Percentiles rank a stretch among this genome's conserved stretches.
These are phyloP conservation scores for Pollenia labialis DNA, from an alignment of 2,888 invertebrate genomes.

Conservation along the genomic window DNA sequence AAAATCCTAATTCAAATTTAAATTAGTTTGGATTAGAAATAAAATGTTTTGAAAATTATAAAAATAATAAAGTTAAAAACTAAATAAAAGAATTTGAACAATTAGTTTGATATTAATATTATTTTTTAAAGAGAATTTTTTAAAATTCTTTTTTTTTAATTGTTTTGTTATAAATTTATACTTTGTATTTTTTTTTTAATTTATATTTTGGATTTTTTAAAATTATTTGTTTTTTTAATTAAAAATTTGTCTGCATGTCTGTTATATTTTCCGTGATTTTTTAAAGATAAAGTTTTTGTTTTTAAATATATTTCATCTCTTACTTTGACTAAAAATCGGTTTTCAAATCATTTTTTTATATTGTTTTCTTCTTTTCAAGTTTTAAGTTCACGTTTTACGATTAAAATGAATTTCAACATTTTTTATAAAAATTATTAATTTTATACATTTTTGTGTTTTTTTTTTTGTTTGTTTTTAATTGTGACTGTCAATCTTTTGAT, in stretches of 20 bases:
- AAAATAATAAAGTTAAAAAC: neutral
- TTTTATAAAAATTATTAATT: too few species aligned
- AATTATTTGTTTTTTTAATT: neutral
- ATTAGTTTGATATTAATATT: slow-evolving; percentile 6
- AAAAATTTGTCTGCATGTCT: neutral
- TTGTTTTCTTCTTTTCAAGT: too few species aligned
- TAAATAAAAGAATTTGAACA: slow-evolving; percentile 31
- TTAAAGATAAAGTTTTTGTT: neutral
- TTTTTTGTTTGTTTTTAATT: too few species aligned
- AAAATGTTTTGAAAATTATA: neutral
- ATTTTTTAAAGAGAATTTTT: neutral
- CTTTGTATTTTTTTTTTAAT: slow-evolving; percentile 4
- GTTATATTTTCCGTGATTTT: neutral
- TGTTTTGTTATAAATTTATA: neutral
- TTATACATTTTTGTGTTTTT: too few species aligned
- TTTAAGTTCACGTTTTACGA: too few species aligned
- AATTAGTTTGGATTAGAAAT: too few species aligned
- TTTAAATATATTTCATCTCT: too few species aligned
- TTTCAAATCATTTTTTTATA: too few species aligned
- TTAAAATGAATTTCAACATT: too few species aligned
- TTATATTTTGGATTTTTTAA: neutral
- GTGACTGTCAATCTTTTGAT: too few species aligned
- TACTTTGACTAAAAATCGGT: too few species aligned
- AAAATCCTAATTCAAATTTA: neutral
- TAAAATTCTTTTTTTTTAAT: neutral